Percentiles rank a stretch among this genome's conserved stretches.
Evolutionary conservation across 2,888 invertebrate species (phyloP).

Genomic region (Tridacna gigas): DNA sequence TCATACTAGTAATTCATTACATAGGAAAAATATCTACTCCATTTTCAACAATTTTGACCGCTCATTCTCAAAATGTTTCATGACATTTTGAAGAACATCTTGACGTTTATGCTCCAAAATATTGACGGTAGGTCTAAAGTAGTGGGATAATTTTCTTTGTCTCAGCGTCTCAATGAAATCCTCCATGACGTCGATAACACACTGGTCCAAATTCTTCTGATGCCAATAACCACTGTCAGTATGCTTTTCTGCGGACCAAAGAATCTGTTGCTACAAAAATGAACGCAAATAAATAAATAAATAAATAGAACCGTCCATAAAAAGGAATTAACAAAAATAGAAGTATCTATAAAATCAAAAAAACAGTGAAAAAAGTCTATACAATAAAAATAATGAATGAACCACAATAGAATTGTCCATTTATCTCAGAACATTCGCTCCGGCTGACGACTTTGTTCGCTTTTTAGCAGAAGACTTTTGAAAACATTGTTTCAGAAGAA

Average conservation of each 20-base stretch:
- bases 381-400: no score
- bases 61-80: conserved; percentile 22
- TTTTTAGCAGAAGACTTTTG: no score
- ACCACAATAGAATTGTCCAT: no score
- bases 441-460: no score
- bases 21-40: background rate
- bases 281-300: background rate
- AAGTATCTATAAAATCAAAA: no score
- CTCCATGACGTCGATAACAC: conserved; percentile 37
- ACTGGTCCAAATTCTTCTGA: conserved; percentile 32
- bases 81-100: conserved; percentile 10
- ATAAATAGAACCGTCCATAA: background rate
- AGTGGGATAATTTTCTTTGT: conserved; percentile 27
- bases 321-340: no score
- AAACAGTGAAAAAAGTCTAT: no score
- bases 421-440: no score
- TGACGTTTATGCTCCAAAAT: conserved; percentile 39
- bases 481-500: no score
- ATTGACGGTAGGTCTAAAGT: conserved; percentile 30
- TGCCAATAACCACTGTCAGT: conserved; percentile 37
- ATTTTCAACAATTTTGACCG: conserved; percentile 6
- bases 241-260: conserved; percentile 40
- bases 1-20: no score
- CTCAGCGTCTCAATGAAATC: conserved; percentile 24
- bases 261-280: conserved; percentile 29